Evolutionary conservation across 2,888 invertebrate species (phyloP), one percentile per base, ranked within the genome.

Genomic region (Helobdella robusta): DNA sequence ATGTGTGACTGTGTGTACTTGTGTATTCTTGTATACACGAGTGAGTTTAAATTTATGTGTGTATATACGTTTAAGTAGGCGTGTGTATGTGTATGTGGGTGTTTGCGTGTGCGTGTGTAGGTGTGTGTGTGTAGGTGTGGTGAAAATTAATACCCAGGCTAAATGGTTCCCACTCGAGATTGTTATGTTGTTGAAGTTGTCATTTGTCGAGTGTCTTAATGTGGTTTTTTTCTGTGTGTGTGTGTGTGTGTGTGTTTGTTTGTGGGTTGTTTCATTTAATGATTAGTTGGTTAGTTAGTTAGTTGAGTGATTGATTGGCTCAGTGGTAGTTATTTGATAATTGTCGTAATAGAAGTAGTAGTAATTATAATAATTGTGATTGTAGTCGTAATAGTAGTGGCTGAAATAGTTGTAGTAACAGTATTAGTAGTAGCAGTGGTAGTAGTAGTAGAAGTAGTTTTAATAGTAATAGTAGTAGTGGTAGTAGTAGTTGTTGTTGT

Each of bases 401-500:
- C 20, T 8, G 11, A 15, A 52, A 23, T 52, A 20, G 8, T 52
- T 8, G 20, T 52, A 20, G 52, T 52, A 20, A 20, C 20, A 52
- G 52, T 52, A 20, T 11, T 52, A 18, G 20, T 11, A 20, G 52
- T 52, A 20, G 20, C 20, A 20, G 52, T 52, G n/a, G 52, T 52
- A 52, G 52, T 52, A 20, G 52, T 52, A 18, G 20, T 52, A 20
- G 52, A 15, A 52, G 20, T n/a, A 18, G 52, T 52, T 11, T 52
- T 18, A 52, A 52, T 52, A 52, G 52, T 52, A 20, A 23, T 52
- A 20, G 52, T n/a, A 20, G 52, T 52, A 52, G 52, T 52, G 11
- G 52, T 52, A 52, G 20, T 52, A 20, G 52, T 18, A 20, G 20
- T 52, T 8, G 52, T 18, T 8, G 20, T 52, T 15, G 52, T 52